Percentiles rank a stretch among this genome's conserved stretches.
Evolutionary conservation across 1,140 invertebrate genomes (phyloP).

Genomic region (Steinernema feltiae): DNA sequence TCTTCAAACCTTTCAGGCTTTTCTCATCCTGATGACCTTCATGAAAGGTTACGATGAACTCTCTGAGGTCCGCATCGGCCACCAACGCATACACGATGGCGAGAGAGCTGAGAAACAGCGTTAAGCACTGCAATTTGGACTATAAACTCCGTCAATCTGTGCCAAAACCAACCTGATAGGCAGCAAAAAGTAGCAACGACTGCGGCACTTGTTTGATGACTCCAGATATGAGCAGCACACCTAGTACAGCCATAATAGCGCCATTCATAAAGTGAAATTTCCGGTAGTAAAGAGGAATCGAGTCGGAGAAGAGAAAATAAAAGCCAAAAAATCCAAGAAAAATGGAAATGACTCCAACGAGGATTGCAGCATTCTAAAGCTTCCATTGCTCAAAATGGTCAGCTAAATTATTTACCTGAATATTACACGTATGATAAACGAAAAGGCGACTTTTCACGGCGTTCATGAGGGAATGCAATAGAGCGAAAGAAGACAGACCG

Average conservation of each 20-base stretch:
- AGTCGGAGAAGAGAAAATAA: neutral
- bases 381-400: too few species aligned
- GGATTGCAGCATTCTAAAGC: neutral
- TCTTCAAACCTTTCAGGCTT: neutral
- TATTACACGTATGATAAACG: too few species aligned
- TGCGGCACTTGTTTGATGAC: neutral
- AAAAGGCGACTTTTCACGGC: too few species aligned
- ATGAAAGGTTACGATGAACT: neutral
- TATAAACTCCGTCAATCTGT: neutral
- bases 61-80: neutral
- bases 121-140: neutral
- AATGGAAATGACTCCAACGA: neutral
- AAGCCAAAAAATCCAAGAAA: neutral
- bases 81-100: neutral
- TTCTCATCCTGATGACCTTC: neutral
- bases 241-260: neutral
- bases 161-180: neutral
- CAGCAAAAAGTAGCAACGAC: neutral
- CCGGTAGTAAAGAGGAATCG: neutral
- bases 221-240: neutral
- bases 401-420: too few species aligned
- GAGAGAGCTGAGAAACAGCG: neutral
- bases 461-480: too few species aligned
- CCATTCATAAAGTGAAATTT: neutral
- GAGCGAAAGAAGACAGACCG: too few species aligned